Conservation (phyloP, 2,797 vertebrate genomes). For the Coregonus ussuriensis region DNA sequence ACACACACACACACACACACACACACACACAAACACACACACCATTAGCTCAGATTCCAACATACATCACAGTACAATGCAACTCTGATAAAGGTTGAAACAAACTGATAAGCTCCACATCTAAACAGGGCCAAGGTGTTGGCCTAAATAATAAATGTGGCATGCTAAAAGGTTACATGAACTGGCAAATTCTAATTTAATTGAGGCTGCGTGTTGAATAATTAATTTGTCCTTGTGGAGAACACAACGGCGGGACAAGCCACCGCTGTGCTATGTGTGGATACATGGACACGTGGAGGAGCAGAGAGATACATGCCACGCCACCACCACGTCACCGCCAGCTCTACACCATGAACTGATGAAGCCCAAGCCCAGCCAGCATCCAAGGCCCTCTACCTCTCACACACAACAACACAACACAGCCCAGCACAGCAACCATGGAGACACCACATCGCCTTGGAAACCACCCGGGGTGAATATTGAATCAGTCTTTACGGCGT, state of each 20-base stretch:
- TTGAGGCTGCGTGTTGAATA: constrained; percentile 75
- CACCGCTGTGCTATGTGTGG: constrained; percentile 38
- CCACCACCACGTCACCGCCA: background rate
- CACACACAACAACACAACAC: constrained; percentile 51
- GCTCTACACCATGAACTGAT: constrained; percentile 59
- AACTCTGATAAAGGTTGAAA: constrained; percentile 63
- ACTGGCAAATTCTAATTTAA: constrained; percentile 77
- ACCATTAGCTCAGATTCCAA: background rate
- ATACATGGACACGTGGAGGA: constrained; percentile 15
- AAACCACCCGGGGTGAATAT: constrained; percentile 57
- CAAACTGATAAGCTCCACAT: constrained; percentile 69
- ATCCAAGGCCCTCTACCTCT: constrained; percentile 21
- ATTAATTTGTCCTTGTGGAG: constrained; percentile 75
- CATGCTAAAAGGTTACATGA: constrained; percentile 77
- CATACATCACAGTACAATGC: constrained; percentile 42
- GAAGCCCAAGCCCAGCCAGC: constrained; percentile 44
- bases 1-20: background rate
- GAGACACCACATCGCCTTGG: constrained; percentile 60
- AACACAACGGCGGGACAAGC: constrained; percentile 59
- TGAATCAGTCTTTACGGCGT: constrained; percentile 51
- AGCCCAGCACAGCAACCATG: constrained; percentile 61
- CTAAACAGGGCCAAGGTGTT: constrained; percentile 76
- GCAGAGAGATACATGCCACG: constrained; percentile 10
- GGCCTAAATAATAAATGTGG: constrained; percentile 74
- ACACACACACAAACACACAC: too few species aligned